phyloP scores from a whole-genome alignment of 1,140 invertebrate genomes.

The Drosophila albomicans region DNA sequence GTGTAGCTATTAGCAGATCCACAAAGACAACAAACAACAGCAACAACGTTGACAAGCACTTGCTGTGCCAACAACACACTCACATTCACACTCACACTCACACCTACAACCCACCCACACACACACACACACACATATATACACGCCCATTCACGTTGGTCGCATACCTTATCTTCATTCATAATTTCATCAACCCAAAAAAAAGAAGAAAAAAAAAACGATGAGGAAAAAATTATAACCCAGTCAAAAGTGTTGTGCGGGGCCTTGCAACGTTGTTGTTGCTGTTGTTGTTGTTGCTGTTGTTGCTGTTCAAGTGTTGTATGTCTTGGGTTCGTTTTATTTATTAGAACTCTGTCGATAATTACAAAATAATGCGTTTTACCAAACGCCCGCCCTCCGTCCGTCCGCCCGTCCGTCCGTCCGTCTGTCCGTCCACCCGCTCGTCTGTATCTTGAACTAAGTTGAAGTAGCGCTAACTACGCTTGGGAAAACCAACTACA shows the following conservation, averaged over 20 bases:
- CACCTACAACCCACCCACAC: background rate
- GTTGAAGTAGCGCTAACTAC: slow-evolving; percentile 50
- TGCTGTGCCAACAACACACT: background rate
- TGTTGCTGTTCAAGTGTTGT: slow-evolving; percentile 9
- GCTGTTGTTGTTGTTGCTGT: slow-evolving; percentile 8
- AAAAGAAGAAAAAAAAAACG: slow-evolving; percentile 44
- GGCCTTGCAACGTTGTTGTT: slow-evolving; percentile 53
- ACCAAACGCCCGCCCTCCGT: slow-evolving; percentile 22
- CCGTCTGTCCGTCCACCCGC: background rate
- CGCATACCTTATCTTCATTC: slow-evolving; percentile 80
- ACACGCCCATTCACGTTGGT: slow-evolving; percentile 41
- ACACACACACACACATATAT: background rate
- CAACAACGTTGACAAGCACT: slow-evolving; percentile 2
- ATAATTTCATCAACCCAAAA: slow-evolving; percentile 82
- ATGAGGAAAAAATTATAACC: slow-evolving; percentile 39
- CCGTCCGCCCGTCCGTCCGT: background rate
- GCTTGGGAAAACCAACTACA: slow-evolving; percentile 47
- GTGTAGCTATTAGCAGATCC: slow-evolving; percentile 1
- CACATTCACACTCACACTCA: background rate
- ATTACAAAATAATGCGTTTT: slow-evolving; percentile 83
- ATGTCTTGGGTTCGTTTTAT: slow-evolving; percentile 54
- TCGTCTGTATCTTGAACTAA: slow-evolving; percentile 19
- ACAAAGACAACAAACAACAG: background rate
- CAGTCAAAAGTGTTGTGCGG: slow-evolving; percentile 47
- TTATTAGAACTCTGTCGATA: slow-evolving; percentile 83